phyloP scores from a whole-genome alignment of 1,140 invertebrate genomes.

The Hormaphis cornu region DNA sequence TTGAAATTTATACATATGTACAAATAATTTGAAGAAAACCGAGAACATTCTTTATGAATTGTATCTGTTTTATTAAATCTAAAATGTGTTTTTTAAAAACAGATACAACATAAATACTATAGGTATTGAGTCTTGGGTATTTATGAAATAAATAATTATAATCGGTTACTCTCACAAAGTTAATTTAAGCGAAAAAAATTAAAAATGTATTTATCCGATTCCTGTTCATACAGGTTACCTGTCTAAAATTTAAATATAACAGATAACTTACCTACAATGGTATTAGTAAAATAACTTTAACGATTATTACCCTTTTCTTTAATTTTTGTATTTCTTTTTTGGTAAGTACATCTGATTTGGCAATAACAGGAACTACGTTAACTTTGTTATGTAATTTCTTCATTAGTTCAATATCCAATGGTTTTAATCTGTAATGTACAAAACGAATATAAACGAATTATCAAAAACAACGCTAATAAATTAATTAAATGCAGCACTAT shows the following conservation, averaged over 20 bases:
- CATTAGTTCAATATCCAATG: slow-evolving; percentile 96
- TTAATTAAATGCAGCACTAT: too few species aligned
- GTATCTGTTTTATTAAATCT: too few species aligned
- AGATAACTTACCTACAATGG: too few species aligned
- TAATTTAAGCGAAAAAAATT: too few species aligned
- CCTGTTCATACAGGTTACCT: too few species aligned
- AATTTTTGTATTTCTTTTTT: slow-evolving; percentile 85
- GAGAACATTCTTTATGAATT: too few species aligned
- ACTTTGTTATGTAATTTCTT: slow-evolving; percentile 96
- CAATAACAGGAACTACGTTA: slow-evolving; percentile 97
- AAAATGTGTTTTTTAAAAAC: too few species aligned
- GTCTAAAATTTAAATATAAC: background rate
- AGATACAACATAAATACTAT: too few species aligned
- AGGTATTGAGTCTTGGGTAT: too few species aligned
- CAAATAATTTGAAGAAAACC: background rate
- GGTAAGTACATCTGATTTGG: slow-evolving; percentile 95
- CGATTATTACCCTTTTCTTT: slow-evolving; percentile 66
- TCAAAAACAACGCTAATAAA: slow-evolving; percentile 6
- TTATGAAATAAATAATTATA: too few species aligned
- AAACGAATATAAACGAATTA: slow-evolving; percentile 5
- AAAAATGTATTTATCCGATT: too few species aligned
- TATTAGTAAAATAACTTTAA: background rate
- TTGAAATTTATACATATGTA: background rate
- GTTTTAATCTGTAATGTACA: slow-evolving; percentile 54
- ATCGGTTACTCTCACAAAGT: too few species aligned